phyloP scores from a whole-genome alignment of 1,140 invertebrate genomes.

The Coboldia fuscipes region DNA sequence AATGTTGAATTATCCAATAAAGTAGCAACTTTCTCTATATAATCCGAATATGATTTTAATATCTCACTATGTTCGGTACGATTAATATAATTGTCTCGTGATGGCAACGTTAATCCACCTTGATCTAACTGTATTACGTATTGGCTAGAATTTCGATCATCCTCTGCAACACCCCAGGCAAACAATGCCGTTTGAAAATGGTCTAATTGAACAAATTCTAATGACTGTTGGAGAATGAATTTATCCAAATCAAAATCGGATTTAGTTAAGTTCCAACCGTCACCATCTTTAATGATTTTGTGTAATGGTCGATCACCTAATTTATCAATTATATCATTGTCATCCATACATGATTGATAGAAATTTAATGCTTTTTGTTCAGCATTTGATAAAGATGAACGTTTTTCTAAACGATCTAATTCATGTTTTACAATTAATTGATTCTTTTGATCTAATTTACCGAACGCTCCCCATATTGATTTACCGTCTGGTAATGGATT shows the following conservation, averaged over 20 bases:
- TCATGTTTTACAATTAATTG: constrained; percentile 80
- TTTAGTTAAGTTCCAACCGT: constrained; percentile 61
- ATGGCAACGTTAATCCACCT: constrained; percentile 71
- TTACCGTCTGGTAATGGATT: constrained; percentile 86
- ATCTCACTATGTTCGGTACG: constrained; percentile 60
- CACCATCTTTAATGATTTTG: constrained; percentile 44
- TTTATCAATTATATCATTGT: constrained; percentile 73
- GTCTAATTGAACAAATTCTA: too few relatives aligned
- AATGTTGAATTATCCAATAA: constrained; percentile 69
- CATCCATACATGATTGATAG: constrained; percentile 83
- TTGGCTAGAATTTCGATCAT: constrained; percentile 74
- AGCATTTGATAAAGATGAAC: constrained; percentile 47
- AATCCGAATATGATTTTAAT: constrained; percentile 66
- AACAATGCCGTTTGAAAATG: too few relatives aligned
- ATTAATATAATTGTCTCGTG: constrained; percentile 82
- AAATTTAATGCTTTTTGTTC: constrained; percentile 79
- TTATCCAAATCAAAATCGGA: too few relatives aligned
- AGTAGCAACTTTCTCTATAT: constrained; percentile 80
- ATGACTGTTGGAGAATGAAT: too few relatives aligned
- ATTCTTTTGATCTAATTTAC: constrained; percentile 80
- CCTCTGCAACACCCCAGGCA: constrained; percentile 75
- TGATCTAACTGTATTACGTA: constrained; percentile 87
- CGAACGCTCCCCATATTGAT: constrained; percentile 88
- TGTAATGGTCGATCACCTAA: constrained; percentile 61
- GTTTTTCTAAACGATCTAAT: constrained; percentile 44